Evolutionary conservation across 2,797 vertebrate genomes (phyloP).

Genomic region (Thaleichthys pacificus): DNA sequence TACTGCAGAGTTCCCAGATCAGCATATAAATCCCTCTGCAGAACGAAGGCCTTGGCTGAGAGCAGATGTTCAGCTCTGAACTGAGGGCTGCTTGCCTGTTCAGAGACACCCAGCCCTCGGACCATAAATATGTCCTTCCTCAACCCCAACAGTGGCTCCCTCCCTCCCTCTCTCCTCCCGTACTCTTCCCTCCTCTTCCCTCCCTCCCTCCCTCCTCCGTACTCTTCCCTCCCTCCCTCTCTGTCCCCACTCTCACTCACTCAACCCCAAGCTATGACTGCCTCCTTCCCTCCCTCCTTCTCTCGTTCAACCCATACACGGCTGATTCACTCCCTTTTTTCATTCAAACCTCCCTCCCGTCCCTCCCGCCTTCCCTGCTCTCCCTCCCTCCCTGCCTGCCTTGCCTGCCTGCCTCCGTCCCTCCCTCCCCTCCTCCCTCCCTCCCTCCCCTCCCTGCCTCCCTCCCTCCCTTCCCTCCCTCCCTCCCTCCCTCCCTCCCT

Average conservation of each 20-base stretch:
- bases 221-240: no score
- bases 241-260: conserved; percentile 49
- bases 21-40: conserved; percentile 63
- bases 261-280: conserved; percentile 59
- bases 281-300: conserved; percentile 65
- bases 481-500: conserved; percentile 57
- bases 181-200: conserved; percentile 35
- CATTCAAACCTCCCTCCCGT: background rate
- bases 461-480: conserved; percentile 57
- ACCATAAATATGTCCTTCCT: conserved; percentile 72
- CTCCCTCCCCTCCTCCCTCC: conserved; percentile 59
- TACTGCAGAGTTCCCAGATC: conserved; percentile 61
- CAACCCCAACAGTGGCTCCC: conserved; percentile 60
- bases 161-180: conserved; percentile 31
- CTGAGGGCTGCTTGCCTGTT: conserved; percentile 49
- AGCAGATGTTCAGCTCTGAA: conserved; percentile 69
- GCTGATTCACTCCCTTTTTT: background rate
- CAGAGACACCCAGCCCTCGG: conserved; percentile 62
- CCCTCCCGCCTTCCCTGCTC: no score
- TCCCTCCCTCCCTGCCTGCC: conserved; percentile 59
- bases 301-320: conserved; percentile 65
- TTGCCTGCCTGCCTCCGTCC: no score
- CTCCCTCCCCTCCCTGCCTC: conserved; percentile 60
- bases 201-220: conserved; percentile 22
- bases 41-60: conserved; percentile 52